Percentiles rank a stretch among this genome's conserved stretches.
Conservation (phyloP, 2,797 vertebrate species). For the Triplophysa yarkandensis region DNA sequence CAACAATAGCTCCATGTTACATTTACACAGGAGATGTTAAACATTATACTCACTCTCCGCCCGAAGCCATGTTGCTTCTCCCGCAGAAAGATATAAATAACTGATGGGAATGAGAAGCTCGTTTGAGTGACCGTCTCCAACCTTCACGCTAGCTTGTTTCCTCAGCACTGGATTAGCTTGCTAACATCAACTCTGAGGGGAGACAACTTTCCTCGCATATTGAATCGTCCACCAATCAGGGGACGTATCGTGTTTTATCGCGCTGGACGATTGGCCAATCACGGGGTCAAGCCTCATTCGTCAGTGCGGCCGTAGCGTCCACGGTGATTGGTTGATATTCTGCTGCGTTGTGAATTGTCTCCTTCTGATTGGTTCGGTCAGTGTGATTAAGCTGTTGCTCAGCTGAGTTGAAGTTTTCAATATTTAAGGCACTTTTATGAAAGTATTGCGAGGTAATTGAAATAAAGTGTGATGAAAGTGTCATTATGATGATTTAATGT, state of each 20-base stretch:
- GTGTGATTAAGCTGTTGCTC: conserved; percentile 15
- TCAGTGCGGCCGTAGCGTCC: no score
- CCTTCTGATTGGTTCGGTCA: conserved; percentile 10
- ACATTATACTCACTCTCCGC: conserved; percentile 78
- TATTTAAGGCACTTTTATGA: neutral
- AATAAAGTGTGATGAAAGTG: neutral
- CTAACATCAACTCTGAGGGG: conserved; percentile 57
- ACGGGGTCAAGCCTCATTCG: neutral
- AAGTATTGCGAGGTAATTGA: neutral
- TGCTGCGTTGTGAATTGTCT: conserved; percentile 34
- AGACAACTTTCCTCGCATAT: conserved; percentile 47
- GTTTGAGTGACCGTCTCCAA: conserved; percentile 57
- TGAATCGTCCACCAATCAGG: conserved; percentile 68
- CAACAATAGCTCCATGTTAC: conserved; percentile 20
- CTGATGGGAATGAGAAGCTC: conserved; percentile 62
- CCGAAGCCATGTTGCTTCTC: conserved; percentile 82
- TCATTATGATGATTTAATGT: neutral
- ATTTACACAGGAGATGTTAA: neutral
- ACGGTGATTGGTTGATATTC: conserved; percentile 25
- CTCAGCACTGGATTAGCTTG: conserved; percentile 56
- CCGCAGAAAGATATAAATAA: conserved; percentile 74
- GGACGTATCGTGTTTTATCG: neutral
- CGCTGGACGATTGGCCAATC: neutral
- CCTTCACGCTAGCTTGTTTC: conserved; percentile 51
- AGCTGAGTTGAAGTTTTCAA: conserved; percentile 9